Evolutionary conservation across 2,797 vertebrate species (phyloP).

Genomic region (Chiloscyllium punctatum): DNA sequence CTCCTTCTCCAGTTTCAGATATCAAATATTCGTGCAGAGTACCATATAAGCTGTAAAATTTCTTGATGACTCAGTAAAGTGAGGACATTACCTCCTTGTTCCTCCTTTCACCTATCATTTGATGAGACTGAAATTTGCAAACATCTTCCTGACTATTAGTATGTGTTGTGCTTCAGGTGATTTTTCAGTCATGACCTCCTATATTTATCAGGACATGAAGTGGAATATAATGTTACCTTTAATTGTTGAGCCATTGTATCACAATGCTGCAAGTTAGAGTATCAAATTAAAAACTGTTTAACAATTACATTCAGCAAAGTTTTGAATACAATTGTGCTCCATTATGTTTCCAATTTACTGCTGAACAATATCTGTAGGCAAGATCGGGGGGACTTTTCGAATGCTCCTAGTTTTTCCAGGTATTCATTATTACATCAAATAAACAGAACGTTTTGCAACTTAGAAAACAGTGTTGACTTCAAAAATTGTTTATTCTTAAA

Average conservation of each 20-base stretch:
- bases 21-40: neutral
- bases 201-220: neutral
- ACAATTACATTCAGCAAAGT: neutral
- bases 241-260: neutral
- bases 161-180: neutral
- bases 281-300: neutral
- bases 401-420: neutral
- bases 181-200: neutral
- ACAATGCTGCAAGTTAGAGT: neutral
- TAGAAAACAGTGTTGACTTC: neutral
- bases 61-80: neutral
- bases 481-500: neutral
- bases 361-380: neutral
- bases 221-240: neutral
- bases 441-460: neutral
- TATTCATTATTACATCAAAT: neutral
- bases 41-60: neutral
- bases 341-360: neutral
- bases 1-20: neutral
- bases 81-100: neutral
- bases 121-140: neutral
- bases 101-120: neutral
- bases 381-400: neutral
- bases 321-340: neutral
- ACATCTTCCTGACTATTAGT: neutral